Evolutionary conservation across 2,888 invertebrate genomes (phyloP), one percentile per base, ranked within the genome.

Genomic region (Sminthurinus aureus): DNA sequence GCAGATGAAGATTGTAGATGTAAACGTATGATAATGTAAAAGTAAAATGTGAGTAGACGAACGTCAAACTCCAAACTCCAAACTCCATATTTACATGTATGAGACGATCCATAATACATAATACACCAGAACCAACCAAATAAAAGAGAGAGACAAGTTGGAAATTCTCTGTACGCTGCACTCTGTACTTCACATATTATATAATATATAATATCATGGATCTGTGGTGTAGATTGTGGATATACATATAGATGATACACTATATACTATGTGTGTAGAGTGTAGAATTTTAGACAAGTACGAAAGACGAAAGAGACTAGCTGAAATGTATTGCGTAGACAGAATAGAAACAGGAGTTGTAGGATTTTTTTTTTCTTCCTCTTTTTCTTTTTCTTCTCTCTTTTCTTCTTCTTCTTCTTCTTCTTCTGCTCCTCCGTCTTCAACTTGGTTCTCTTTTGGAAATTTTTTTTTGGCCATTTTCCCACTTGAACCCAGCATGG

Each of bases 401-500:
- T 38, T 6, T 38, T 38, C 38, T 4, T 4, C 38, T 38, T 38
- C 3, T 1, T 38, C 6, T 6, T 38, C 38, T 38, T 38, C 38
- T 4, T 4, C 38, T 38, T 38, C 3, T 1, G 1, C 6, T 6
- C 6, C 38, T 38, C n/a, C 76, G 66, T 58, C 75, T 80, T 75
- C 58, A 18, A 64, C 78, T 26, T 73, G 22, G 58, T 74, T 74
- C 73, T 74, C 76, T 38, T 67, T 81, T 80, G 67, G 50, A 75
- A 66, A 52, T 81, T 77, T 87, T 38, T 38, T 87, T 84, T 87
- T 84, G 85, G 85, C 85, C 84, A 86, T 85, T 86, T 87, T 87
- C 86, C 87, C 84, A 87, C 86, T 87, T 84, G 82, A 83, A 81
- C 84, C 73, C 87, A 74, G 85, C 85, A 85, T 86, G 87, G 87